A percentile compares a stretch with the other conserved stretches of the same genome.
Conservation (phyloP, 2,797 vertebrate genomes). For the Alexandromys oeconomus region DNA sequence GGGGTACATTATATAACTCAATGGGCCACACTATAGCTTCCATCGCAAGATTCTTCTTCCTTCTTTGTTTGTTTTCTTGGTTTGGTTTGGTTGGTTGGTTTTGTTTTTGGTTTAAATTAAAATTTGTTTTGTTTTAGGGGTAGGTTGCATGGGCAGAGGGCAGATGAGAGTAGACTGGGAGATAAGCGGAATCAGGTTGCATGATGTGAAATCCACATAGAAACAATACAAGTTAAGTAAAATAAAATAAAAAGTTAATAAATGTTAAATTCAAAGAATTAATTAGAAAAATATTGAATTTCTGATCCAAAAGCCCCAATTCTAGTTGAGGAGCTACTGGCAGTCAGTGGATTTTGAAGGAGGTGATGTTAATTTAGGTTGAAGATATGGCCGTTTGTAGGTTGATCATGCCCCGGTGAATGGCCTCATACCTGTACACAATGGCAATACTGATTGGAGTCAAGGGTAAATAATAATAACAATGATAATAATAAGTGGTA, state of each 20-base stretch:
- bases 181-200: background rate
- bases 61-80: background rate
- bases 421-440: background rate
- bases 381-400: background rate
- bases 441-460: background rate
- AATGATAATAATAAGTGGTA: too few relatives aligned
- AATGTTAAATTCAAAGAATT: background rate
- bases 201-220: background rate
- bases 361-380: background rate
- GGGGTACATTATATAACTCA: background rate
- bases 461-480: background rate
- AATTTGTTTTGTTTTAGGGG: background rate
- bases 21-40: background rate
- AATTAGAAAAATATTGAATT: background rate
- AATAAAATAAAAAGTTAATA: background rate
- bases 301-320: background rate
- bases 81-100: background rate
- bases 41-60: background rate
- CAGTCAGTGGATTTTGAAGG: too few relatives aligned
- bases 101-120: background rate
- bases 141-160: background rate
- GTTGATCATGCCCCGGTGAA: background rate
- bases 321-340: background rate
- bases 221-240: background rate
- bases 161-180: background rate